Conservation (phyloP, 2,797 vertebrate genomes). For the Lacerta agilis region DNA sequence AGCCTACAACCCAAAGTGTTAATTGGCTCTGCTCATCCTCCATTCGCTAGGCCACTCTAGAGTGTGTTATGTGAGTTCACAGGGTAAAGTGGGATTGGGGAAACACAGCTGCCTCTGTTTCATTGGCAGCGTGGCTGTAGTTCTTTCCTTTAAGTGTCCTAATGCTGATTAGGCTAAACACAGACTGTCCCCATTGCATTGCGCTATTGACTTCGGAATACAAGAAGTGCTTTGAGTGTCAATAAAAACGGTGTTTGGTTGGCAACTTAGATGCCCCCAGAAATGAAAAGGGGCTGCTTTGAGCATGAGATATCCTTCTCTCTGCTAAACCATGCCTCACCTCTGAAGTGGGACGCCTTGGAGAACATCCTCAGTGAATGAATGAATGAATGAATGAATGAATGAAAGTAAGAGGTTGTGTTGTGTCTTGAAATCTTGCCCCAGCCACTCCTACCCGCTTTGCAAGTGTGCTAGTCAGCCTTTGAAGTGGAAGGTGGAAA, state of each 20-base stretch:
- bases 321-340: not conserved
- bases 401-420: not conserved
- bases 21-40: constrained; percentile 16
- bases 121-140: not conserved
- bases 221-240: not conserved
- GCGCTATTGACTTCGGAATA: not conserved
- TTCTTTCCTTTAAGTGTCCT: constrained; percentile 31
- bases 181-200: not conserved
- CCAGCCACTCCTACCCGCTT: not conserved
- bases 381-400: not conserved
- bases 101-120: constrained; percentile 30
- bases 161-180: not conserved
- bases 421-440: not conserved
- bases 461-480: constrained; percentile 4
- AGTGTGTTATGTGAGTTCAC: constrained; percentile 20
- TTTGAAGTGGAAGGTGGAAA: constrained; percentile 37
- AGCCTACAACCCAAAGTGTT: constrained; percentile 21
- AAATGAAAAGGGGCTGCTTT: not conserved
- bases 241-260: constrained; percentile 24
- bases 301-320: not conserved
- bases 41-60: constrained; percentile 29
- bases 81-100: constrained; percentile 44
- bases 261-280: not conserved
- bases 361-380: not conserved
- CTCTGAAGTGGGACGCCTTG: not conserved